Evolutionary conservation across 2,113 vertebrate genomes (phyloP), one percentile per base, ranked within the genome.

Genomic region (Echinops telfairi): DNA sequence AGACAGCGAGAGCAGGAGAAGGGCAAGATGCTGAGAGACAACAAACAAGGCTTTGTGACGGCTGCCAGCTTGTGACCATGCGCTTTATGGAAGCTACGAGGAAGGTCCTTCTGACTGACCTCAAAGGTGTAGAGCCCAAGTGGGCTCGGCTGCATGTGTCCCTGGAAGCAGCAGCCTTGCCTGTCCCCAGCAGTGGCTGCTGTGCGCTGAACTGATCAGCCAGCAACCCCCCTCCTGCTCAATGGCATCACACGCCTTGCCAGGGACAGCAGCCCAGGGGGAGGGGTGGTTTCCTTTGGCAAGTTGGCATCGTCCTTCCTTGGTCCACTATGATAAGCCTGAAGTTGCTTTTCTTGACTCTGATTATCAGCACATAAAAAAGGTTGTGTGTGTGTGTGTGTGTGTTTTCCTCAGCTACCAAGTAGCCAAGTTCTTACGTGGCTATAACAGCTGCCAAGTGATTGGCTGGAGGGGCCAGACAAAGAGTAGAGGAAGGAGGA

Each of bases 281-380:
- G 25, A 58, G 78, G 66, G 0, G 0, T 11, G 62, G 20, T 78
- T 92, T 92, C 78, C 77, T 91, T 68, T 93, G 43, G 64, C 89
- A n/a, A 71, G 1, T 83, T 71, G 1, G 31, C 11, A n/a, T 94
- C 83, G 66, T 47, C 77, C 25, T 83, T 43, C 90, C 89, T 64
- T 89, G 29, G 53, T 92, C 86, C 62, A 43, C 47, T 91, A n/a
- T 82, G 78, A 68, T 60, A 92, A 81, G 16, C 40, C 66, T 83
- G 16, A 43, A 92, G 82, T 86, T 83, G 76, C 36, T 92, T 70
- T 88, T 66, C 57, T 95, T 89, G 85, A 89, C 73, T 95, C 82
- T 82, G 68, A 93, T 89, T 89, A 94, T 93, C 86, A 86, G 85
- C 53, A 40, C 38, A 77, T 33, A 66, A 25, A 89, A 96, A 91